phyloP scores from a whole-genome alignment of 2,888 invertebrate genomes.

The Melinopterus prodromus region DNA sequence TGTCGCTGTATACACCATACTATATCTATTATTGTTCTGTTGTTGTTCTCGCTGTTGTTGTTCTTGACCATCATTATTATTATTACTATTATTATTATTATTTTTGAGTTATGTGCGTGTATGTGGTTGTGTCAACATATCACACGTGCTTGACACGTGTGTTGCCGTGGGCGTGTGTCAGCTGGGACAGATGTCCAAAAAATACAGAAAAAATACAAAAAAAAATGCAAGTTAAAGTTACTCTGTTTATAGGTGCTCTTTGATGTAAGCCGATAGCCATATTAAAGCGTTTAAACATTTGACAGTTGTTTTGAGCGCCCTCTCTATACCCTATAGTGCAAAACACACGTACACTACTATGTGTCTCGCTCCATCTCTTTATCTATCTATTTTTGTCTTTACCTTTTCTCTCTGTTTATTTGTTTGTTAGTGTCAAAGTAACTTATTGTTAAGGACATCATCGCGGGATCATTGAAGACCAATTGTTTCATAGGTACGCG shows the following conservation, averaged over 20 bases:
- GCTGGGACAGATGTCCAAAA: conserved; percentile 60
- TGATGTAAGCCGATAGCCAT: conserved; percentile 51
- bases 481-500: conserved; percentile 51
- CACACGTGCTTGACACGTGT: not conserved
- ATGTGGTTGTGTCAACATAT: not conserved
- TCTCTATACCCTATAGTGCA: conserved; percentile 25
- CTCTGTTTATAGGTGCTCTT: conserved; percentile 49
- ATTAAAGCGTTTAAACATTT: conserved; percentile 47
- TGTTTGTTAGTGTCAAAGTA: conserved; percentile 15
- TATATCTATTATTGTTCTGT: not conserved
- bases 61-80: not conserved
- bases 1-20: not conserved
- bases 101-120: conserved; percentile 19
- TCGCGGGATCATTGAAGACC: conserved; percentile 33
- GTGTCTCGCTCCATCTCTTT: conserved; percentile 26
- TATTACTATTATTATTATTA: not conserved
- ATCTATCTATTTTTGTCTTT: conserved; percentile 19
- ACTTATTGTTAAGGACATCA: conserved; percentile 39
- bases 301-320: conserved; percentile 43
- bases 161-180: conserved; percentile 52
- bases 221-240: conserved; percentile 22
- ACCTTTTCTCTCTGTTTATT: conserved; percentile 25
- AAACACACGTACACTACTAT: conserved; percentile 15
- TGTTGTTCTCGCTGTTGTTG: not conserved
- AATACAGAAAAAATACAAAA: conserved; percentile 24